These are phyloP conservation scores for Adineta ricciae DNA, from an alignment of 2,888 invertebrate species.

Conservation along the genomic window DNA sequence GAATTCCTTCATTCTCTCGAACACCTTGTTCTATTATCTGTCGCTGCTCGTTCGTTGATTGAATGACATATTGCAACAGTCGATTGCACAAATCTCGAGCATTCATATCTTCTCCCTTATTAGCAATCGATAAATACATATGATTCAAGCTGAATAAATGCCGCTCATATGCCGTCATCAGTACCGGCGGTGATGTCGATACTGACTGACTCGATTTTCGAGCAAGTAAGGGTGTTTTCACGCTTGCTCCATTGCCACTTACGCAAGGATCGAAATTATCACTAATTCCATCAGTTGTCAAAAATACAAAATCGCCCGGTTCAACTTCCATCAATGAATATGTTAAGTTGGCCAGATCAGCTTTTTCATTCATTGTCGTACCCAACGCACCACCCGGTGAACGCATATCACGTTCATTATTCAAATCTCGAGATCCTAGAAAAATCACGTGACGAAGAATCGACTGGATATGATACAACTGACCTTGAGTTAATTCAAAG, in stretches of 20 bases:
- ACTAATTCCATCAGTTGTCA: constrained; percentile 78
- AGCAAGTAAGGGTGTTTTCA: background rate
- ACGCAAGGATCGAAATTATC: constrained; percentile 85
- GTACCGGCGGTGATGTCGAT: too few relatives aligned
- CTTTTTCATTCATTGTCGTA: constrained; percentile 70
- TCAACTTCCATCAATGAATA: constrained; percentile 70
- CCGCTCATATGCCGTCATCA: constrained; percentile 30
- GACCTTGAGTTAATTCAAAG: constrained; percentile 59
- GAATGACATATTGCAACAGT: constrained; percentile 33
- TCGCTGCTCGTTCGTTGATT: constrained; percentile 68
- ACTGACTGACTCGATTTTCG: background rate
- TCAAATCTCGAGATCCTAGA: constrained; percentile 66
- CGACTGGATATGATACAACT: too few relatives aligned
- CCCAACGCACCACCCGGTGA: constrained; percentile 78
- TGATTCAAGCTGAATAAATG: constrained; percentile 25
- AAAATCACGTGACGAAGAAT: too few relatives aligned
- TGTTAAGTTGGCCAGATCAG: constrained; percentile 75
- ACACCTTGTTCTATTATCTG: constrained; percentile 65
- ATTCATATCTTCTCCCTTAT: constrained; percentile 29
- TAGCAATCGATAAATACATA: constrained; percentile 25
- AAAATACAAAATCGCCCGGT: constrained; percentile 69
- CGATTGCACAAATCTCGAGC: constrained; percentile 28
- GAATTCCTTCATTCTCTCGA: constrained; percentile 59
- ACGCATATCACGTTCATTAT: constrained; percentile 71
- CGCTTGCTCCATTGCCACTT: constrained; percentile 50